Evolutionary conservation across 2,888 invertebrate species (phyloP), one percentile per base, ranked within the genome.

Genomic region (Alloscopus bannaensis): DNA sequence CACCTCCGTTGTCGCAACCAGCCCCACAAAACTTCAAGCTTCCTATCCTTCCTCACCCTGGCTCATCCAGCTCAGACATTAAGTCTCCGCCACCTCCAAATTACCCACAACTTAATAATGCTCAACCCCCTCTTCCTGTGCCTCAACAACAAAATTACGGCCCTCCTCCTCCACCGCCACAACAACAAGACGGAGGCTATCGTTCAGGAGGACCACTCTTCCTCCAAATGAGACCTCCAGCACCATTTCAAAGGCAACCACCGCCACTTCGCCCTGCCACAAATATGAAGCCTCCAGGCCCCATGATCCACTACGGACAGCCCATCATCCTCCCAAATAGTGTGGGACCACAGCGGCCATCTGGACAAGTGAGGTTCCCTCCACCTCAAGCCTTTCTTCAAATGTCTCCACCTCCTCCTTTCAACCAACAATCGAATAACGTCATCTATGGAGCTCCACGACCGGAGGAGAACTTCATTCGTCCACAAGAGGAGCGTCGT

Each of bases 11-110:
- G 18, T 11, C 68, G 1, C 13, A 59, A 18, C 70, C 68, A 26
- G 24, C 70, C 13, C 82, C 80, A 22, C 83, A 83, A 28, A 83
- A 83, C 40, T 81, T 81, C 11, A 82, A 84, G 59, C 52, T 84
- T 18, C 83, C 83, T 6, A 82, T 84, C 36, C 64, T 84, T 18
- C 55, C 80, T 6, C 75, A 80, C 13, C 81, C 76, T 8, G 3
- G 20, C 2, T 26, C 42, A 71, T 29, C 18, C 3, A 69, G 62
- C 57, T 24, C 65, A 3, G 45, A 59, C 8, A 57, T 55, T 20
- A 0, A 18, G 6, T 8, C 26, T n/a, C 52, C 6, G 20, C 20
- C 22, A 8, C 36, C 20, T 20, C 24, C 52, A 47, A 47, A 47
- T 16, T 8, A 52, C 3, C n/a, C n/a, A 11, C n/a, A 18, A 11